Evolutionary conservation across 2,797 vertebrate species (phyloP).

Genomic region (Brachymystax lenok): DNA sequence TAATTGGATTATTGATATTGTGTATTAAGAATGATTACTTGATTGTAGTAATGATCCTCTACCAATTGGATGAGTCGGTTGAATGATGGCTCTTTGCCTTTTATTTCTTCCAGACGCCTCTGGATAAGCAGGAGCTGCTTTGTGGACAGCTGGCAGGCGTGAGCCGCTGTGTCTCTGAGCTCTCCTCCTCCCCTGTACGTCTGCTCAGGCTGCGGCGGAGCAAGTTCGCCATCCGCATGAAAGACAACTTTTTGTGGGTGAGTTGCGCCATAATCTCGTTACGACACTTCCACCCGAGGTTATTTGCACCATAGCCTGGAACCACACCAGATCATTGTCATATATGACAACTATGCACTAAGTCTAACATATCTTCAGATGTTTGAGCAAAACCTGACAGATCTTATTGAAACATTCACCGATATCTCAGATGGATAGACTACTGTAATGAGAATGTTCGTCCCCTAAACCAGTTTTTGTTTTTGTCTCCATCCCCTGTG

Average conservation of each 20-base stretch:
- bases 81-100: neutral
- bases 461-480: neutral
- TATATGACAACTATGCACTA: too few species aligned
- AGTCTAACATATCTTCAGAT: too few species aligned
- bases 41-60: neutral
- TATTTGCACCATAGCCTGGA: neutral
- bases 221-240: constrained; percentile 85
- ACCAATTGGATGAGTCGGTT: neutral
- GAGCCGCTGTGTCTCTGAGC: constrained; percentile 84
- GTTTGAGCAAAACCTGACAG: too few species aligned
- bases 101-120: constrained; percentile 74
- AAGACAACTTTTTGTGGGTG: constrained; percentile 91
- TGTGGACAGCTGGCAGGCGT: constrained; percentile 93
- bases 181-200: constrained; percentile 78
- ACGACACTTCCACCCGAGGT: neutral
- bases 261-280: constrained; percentile 46
- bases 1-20: neutral
- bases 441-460: neutral
- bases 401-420: too few species aligned
- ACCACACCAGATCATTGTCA: too few species aligned
- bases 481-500: constrained; percentile 1
- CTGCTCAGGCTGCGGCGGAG: constrained; percentile 82
- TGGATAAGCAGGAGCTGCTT: constrained; percentile 89
- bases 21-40: neutral
- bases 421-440: neutral